phyloP scores from a whole-genome alignment of 2,888 invertebrate species.

The Himalopsyche kuldschensis region DNA sequence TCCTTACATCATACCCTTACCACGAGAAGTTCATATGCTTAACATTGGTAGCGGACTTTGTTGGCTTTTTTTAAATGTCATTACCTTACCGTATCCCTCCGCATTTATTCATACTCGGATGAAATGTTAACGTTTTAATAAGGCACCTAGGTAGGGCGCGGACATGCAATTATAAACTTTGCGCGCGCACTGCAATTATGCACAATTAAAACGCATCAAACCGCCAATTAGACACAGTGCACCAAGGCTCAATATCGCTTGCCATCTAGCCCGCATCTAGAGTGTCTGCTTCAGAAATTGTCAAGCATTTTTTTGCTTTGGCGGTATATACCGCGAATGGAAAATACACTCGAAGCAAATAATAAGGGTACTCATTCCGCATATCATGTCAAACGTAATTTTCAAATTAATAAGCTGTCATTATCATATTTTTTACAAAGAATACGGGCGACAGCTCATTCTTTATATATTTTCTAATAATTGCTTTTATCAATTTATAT shows the following conservation, averaged over 20 bases:
- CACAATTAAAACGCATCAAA: conserved; percentile 33
- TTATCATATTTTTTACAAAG: not conserved
- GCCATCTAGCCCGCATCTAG: not conserved
- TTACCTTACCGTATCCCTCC: not conserved
- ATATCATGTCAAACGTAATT: not conserved
- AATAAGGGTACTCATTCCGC: not conserved
- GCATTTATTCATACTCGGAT: not conserved
- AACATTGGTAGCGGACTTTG: too few species aligned
- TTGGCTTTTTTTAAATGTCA: too few species aligned
- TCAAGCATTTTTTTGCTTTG: not conserved
- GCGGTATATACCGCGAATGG: not conserved
- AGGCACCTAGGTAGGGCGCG: conserved; percentile 6
- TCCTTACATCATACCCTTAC: too few species aligned
- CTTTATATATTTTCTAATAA: too few species aligned
- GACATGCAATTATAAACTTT: conserved; percentile 31
- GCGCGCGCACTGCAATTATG: conserved; percentile 25
- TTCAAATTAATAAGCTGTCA: not conserved
- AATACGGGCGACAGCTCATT: not conserved
- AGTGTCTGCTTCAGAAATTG: not conserved
- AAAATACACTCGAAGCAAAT: not conserved
- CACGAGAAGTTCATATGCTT: too few species aligned
- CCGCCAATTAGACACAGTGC: conserved; percentile 19
- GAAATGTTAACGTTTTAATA: conserved; percentile 36
- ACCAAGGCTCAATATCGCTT: conserved; percentile 27
- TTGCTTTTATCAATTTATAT: too few species aligned